These are phyloP conservation scores for Mesoligia furuncula DNA, from an alignment of 2,888 invertebrate genomes.

Conservation along the genomic window DNA sequence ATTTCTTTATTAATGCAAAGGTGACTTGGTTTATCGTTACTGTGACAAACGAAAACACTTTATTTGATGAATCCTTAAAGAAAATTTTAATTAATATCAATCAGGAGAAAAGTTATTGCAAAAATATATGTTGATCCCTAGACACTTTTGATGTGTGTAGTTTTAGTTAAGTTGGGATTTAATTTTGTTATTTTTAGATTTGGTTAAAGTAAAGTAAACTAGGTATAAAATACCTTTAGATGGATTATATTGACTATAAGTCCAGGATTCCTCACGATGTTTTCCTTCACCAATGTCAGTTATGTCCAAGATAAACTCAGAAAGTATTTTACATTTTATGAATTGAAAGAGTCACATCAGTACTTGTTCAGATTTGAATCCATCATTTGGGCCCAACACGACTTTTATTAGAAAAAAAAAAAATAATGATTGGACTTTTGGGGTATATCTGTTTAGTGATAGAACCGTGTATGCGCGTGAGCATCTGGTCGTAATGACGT, in stretches of 20 bases:
- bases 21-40: too few relatives aligned
- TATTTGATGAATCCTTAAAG: too few relatives aligned
- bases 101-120: too few relatives aligned
- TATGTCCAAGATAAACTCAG: not conserved
- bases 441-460: not conserved
- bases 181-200: too few relatives aligned
- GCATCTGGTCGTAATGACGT: conserved; percentile 67
- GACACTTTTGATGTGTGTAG: too few relatives aligned
- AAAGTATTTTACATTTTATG: not conserved
- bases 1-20: too few relatives aligned
- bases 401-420: not conserved
- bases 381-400: not conserved
- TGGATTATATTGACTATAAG: not conserved
- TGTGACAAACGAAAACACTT: too few relatives aligned
- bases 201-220: too few relatives aligned
- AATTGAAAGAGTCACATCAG: not conserved
- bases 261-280: not conserved
- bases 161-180: too few relatives aligned
- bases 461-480: conserved; percentile 39
- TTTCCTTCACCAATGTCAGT: not conserved
- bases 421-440: conserved; percentile 23
- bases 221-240: too few relatives aligned
- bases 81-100: too few relatives aligned
- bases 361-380: not conserved
- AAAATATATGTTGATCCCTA: too few relatives aligned